Evolutionary conservation across 2,113 vertebrate species (phyloP).

Genomic region (Oncorhynchus masou): DNA sequence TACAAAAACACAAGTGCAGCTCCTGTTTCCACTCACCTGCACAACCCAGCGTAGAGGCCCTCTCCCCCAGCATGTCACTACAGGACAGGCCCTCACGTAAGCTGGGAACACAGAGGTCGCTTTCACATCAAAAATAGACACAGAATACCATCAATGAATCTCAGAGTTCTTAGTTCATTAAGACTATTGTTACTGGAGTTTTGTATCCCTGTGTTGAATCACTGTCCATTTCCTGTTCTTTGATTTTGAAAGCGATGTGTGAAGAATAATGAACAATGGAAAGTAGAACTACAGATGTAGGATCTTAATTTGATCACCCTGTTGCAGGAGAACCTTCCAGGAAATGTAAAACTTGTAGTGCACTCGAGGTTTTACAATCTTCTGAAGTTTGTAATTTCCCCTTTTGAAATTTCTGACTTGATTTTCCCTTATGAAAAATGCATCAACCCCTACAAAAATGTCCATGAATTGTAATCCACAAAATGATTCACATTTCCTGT

Average conservation of each 20-base stretch:
- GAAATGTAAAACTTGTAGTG: too few relatives aligned
- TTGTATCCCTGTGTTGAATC: not conserved
- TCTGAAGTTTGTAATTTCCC: too few relatives aligned
- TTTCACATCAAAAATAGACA: slow-evolving; percentile 11
- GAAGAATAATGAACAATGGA: not conserved
- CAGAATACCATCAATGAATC: not conserved
- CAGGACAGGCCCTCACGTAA: slow-evolving; percentile 34
- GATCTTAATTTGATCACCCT: too few relatives aligned
- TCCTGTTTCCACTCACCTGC: slow-evolving; percentile 67
- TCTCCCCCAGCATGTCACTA: slow-evolving; percentile 54
- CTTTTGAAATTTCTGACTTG: too few relatives aligned
- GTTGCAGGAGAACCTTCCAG: too few relatives aligned
- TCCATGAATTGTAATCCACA: too few relatives aligned
- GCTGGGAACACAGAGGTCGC: slow-evolving; percentile 4
- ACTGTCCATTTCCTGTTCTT: not conserved
- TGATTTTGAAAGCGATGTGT: not conserved
- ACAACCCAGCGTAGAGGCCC: slow-evolving; percentile 26
- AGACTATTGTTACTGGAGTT: not conserved
- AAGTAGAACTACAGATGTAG: not conserved
- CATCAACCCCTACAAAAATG: too few relatives aligned
- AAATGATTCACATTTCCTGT: too few relatives aligned
- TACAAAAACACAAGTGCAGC: slow-evolving; percentile 40
- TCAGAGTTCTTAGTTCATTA: not conserved
- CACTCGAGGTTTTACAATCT: too few relatives aligned
- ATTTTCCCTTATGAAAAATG: too few relatives aligned